A percentile compares a stretch with the other conserved stretches of the same genome.
These are phyloP conservation scores for Meiosimyza decipiens DNA, from an alignment of 2,888 invertebrate genomes.

Conservation along the genomic window DNA sequence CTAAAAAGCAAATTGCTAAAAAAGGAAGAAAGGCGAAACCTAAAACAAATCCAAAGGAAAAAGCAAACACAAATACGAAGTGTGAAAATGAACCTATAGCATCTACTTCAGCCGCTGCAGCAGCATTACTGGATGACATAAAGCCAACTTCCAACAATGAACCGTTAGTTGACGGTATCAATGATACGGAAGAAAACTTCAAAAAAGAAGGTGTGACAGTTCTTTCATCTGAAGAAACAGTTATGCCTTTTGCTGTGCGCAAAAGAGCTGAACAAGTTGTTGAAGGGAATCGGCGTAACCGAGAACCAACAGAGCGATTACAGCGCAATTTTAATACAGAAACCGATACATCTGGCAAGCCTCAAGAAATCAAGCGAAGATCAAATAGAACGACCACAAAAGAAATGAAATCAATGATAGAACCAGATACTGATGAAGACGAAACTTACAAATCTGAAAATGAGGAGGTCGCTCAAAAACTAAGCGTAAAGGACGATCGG, in stretches of 20 bases:
- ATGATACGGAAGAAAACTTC: slow-evolving; percentile 38
- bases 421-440: slow-evolving; percentile 50
- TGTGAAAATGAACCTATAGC: slow-evolving; percentile 32
- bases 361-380: slow-evolving; percentile 58
- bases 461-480: slow-evolving; percentile 44
- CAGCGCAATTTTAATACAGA: slow-evolving; percentile 52
- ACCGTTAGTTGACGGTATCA: background rate
- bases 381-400: slow-evolving; percentile 57
- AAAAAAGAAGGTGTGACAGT: slow-evolving; percentile 36
- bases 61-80: slow-evolving; percentile 22
- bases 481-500: slow-evolving; percentile 39
- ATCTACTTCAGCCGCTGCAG: slow-evolving; percentile 31
- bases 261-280: slow-evolving; percentile 69
- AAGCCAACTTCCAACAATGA: background rate
- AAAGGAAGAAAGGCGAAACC: slow-evolving; percentile 24
- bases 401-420: slow-evolving; percentile 47
- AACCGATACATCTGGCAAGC: slow-evolving; percentile 51
- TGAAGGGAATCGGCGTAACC: slow-evolving; percentile 60
- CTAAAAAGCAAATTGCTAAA: slow-evolving; percentile 20
- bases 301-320: slow-evolving; percentile 62
- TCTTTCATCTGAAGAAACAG: slow-evolving; percentile 31
- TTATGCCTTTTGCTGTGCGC: slow-evolving; percentile 70
- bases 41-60: background rate
- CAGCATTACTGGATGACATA: slow-evolving; percentile 13
- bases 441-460: slow-evolving; percentile 55